phyloP scores from a whole-genome alignment of 2,888 invertebrate species.

The Meta bourneti region DNA sequence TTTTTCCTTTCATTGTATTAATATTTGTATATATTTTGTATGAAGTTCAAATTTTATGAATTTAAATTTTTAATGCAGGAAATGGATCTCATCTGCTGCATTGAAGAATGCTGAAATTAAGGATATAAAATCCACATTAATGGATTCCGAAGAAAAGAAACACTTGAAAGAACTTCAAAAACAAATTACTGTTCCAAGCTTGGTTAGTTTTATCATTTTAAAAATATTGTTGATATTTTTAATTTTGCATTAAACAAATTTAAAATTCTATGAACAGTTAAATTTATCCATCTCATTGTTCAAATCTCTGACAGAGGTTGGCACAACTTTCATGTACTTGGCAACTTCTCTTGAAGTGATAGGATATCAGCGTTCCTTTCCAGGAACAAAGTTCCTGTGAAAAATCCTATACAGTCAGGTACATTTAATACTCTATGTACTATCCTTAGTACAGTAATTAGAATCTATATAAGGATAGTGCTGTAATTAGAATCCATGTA shows the following conservation, averaged over 20 bases:
- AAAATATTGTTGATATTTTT: background rate
- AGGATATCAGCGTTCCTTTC: too few relatives aligned
- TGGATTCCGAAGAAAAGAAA: conserved; percentile 83
- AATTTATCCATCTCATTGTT: background rate
- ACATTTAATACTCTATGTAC: too few relatives aligned
- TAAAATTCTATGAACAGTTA: background rate
- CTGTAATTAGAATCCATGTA: too few relatives aligned
- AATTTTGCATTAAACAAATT: background rate
- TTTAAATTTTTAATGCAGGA: conserved; percentile 32
- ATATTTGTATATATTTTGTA: too few relatives aligned
- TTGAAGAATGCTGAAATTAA: conserved; percentile 66
- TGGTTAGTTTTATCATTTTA: conserved; percentile 81
- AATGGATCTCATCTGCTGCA: conserved; percentile 9
- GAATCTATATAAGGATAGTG: too few relatives aligned
- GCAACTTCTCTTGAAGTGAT: too few relatives aligned
- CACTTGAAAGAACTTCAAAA: conserved; percentile 83
- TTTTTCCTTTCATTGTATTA: too few relatives aligned
- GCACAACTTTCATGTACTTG: too few relatives aligned
- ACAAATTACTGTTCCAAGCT: conserved; percentile 84
- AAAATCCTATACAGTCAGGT: too few relatives aligned
- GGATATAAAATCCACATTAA: conserved; percentile 82
- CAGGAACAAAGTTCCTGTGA: too few relatives aligned
- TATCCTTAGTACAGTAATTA: too few relatives aligned
- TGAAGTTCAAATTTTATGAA: background rate
- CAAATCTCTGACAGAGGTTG: too few relatives aligned